phyloP scores from a whole-genome alignment of 2,888 invertebrate genomes.

The Uloborus plumipes region DNA sequence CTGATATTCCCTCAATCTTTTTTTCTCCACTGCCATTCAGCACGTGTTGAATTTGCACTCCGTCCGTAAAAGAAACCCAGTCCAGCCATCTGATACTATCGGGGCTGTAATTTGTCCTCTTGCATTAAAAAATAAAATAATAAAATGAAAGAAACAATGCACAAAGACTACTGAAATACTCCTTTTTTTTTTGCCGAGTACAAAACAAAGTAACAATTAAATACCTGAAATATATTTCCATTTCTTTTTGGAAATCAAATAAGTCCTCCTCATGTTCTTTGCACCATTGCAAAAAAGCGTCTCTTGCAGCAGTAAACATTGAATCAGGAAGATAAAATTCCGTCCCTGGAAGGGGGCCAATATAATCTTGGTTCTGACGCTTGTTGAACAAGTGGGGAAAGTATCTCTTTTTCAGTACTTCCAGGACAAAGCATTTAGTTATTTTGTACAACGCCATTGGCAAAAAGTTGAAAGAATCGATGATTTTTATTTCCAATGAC shows the following conservation, averaged over 20 bases:
- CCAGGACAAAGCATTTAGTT: constrained; percentile 12
- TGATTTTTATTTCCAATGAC: background rate
- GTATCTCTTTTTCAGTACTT: constrained; percentile 18
- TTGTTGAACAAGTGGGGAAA: constrained; percentile 40
- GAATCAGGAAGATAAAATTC: background rate
- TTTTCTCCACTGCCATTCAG: constrained; percentile 2
- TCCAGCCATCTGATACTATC: constrained; percentile 16
- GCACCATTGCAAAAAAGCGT: background rate
- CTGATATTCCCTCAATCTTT: constrained; percentile 3
- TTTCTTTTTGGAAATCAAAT: constrained; percentile 25
- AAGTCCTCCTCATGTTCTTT: background rate
- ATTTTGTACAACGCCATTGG: constrained; percentile 22
- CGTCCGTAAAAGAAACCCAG: background rate
- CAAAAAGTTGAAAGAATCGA: constrained; percentile 39
- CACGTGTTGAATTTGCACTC: background rate
- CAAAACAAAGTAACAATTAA: too few species aligned
- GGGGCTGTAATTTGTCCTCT: background rate
- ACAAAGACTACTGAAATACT: too few species aligned
- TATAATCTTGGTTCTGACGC: constrained; percentile 7
- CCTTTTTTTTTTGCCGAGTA: too few species aligned
- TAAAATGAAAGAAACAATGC: background rate
- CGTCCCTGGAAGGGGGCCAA: background rate
- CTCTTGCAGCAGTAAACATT: background rate
- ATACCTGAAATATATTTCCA: constrained; percentile 21
- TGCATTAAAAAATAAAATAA: background rate